Base-by-base conservation (phyloP, 1,140 invertebrate species). In the Achroia grisella region DNA sequence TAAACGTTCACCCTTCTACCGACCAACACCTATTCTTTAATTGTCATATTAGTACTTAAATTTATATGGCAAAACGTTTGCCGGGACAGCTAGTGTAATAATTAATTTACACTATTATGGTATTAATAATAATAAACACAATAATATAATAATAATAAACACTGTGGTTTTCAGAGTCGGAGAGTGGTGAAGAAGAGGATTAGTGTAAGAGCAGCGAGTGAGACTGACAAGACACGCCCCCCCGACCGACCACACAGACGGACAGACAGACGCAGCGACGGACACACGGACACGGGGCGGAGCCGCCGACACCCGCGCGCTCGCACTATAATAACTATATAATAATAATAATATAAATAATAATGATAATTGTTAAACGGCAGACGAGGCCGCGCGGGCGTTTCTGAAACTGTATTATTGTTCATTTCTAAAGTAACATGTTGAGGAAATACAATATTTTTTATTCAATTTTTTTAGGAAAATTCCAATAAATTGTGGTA, bases 401-500 rank as follows among this genome's bases (percentile, higher is more conserved):
- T 82, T 82, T 78, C 74, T 70, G 72, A 78, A 69, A 71, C 67
- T 78, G 72, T 79, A 78, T 77, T n/a, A 77, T 65, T 74, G 71
- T 77, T 82, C 73, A 76, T 82, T 76, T 76, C 75, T 74, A 78
- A 74, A 75, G 61, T 74, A 78, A 84, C 74, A 76, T 81, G 77
- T 80, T 80, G 71, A 75, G 72, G 67, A 77, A 77, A 80, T 74
- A 84, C 74, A 71, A 84, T 84, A 84, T 84, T 84, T 84, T 84
- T 84, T 84, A 84, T 84, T 84, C 78, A 82, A 82, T 82, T 84
- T 84, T 84, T 82, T 72, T 81, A 84, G 77, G 70, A 84, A 84
- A 84, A 79, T 81, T 76, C 56, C 58, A 84, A 77, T 81, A 84
- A 84, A 81, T 65, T 61, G 80, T 84, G 80, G 73, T 63, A 74